A percentile compares a stretch with the other conserved stretches of the same genome.
These are phyloP conservation scores for Pantelozetes paolii DNA, from an alignment of 2,888 invertebrate species.

Conservation along the genomic window DNA sequence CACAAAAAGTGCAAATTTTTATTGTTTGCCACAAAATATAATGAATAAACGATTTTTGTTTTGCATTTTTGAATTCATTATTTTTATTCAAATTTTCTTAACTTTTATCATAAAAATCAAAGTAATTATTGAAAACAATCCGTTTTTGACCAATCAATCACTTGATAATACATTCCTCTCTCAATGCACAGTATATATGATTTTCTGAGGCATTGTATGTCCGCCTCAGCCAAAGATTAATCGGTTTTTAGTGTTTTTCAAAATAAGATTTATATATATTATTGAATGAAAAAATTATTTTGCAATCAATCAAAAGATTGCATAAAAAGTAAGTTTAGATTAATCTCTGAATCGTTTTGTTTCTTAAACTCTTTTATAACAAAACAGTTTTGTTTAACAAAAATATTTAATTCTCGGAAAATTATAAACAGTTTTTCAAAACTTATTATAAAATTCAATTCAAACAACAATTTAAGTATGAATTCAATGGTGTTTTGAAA, in stretches of 20 bases:
- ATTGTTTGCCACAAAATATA: too few relatives aligned
- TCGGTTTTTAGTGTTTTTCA: background rate
- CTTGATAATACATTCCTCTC: background rate
- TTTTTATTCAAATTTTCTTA: too few relatives aligned
- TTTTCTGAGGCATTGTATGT: background rate
- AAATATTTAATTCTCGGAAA: too few relatives aligned
- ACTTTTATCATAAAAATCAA: too few relatives aligned
- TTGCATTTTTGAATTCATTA: too few relatives aligned
- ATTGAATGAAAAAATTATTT: slow-evolving; percentile 27
- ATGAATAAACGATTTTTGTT: too few relatives aligned
- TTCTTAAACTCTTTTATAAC: too few relatives aligned
- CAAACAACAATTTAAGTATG: background rate
- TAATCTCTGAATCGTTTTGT: too few relatives aligned
- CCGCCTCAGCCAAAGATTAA: slow-evolving; percentile 5
- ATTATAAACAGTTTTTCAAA: background rate
- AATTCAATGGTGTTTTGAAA: background rate
- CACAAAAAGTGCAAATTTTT: too few relatives aligned
- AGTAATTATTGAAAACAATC: too few relatives aligned
- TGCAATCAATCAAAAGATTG: slow-evolving; percentile 5
- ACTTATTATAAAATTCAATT: background rate
- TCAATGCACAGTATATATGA: background rate
- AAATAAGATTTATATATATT: slow-evolving; percentile 1
- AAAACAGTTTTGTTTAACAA: too few relatives aligned
- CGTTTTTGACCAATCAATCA: background rate
- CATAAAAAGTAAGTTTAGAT: background rate